Evolutionary conservation across 2,113 vertebrate genomes (phyloP).

Genomic region (Ciconia maguari): DNA sequence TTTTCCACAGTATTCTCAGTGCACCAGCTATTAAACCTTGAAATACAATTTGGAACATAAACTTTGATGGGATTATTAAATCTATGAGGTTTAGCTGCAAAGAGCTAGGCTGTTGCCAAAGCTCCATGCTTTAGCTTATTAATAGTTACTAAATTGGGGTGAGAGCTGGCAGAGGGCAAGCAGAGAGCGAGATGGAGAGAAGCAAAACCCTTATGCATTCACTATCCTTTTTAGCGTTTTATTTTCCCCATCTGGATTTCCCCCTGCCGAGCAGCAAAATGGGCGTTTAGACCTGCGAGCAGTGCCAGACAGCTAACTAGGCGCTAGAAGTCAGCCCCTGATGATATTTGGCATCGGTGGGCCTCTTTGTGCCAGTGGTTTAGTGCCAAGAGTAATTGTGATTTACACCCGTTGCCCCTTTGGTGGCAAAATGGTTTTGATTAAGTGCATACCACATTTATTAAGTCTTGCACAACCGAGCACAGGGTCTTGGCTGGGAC

Average conservation of each 20-base stretch:
- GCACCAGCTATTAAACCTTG: slow-evolving; percentile 46
- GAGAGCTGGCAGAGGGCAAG: slow-evolving; percentile 54
- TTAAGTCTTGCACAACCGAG: slow-evolving; percentile 75
- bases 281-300: background rate
- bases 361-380: slow-evolving; percentile 72
- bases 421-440: slow-evolving; percentile 84
- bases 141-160: slow-evolving; percentile 62
- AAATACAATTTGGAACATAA: slow-evolving; percentile 58
- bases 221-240: slow-evolving; percentile 37
- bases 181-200: background rate
- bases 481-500: slow-evolving; percentile 55
- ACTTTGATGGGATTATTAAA: slow-evolving; percentile 67
- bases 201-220: background rate
- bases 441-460: slow-evolving; percentile 81
- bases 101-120: slow-evolving; percentile 50
- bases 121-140: slow-evolving; percentile 41
- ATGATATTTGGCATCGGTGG: slow-evolving; percentile 66
- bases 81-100: slow-evolving; percentile 50
- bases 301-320: slow-evolving; percentile 60
- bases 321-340: slow-evolving; percentile 43
- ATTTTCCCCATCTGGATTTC: slow-evolving; percentile 55
- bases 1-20: background rate
- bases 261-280: slow-evolving; percentile 55
- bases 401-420: slow-evolving; percentile 76
- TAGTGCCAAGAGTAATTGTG: slow-evolving; percentile 79